These are phyloP conservation scores for Acleris literana DNA, from an alignment of 2,888 invertebrate species.

Conservation along the genomic window DNA sequence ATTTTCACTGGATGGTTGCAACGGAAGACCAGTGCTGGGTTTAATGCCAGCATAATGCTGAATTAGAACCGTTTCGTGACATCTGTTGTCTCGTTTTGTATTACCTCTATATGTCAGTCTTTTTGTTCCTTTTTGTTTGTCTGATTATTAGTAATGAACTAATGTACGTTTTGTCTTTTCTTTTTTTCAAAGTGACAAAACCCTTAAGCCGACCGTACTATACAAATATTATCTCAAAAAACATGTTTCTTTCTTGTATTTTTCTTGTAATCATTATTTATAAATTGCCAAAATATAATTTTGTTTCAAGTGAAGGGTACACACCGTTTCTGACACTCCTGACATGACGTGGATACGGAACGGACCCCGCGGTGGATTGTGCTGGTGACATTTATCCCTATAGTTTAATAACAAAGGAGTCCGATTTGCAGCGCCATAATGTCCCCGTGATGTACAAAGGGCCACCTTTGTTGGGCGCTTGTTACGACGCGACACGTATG, in stretches of 20 bases:
- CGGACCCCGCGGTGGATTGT: constrained; percentile 43
- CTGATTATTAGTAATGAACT: too few species aligned
- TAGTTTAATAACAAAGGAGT: constrained; percentile 69
- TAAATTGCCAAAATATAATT: constrained; percentile 4
- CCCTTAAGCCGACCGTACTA: too few species aligned
- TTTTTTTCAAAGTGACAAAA: too few species aligned
- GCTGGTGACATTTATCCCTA: constrained; percentile 70
- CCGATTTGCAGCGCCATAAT: constrained; percentile 62
- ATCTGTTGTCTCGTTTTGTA: too few species aligned
- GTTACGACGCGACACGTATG: constrained; percentile 55
- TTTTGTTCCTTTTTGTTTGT: too few species aligned
- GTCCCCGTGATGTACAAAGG: constrained; percentile 55
- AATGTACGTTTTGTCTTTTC: too few species aligned
- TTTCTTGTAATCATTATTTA: not conserved
- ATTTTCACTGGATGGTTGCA: too few species aligned
- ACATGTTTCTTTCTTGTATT: not conserved
- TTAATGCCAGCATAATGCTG: too few species aligned
- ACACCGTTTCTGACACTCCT: constrained; percentile 16
- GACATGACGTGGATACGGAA: constrained; percentile 34
- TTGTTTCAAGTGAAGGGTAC: constrained; percentile 38
- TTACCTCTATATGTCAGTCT: too few species aligned
- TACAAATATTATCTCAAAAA: not conserved
- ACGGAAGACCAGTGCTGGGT: too few species aligned
- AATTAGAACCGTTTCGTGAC: too few species aligned
- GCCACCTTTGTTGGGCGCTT: constrained; percentile 57